A percentile compares a stretch with the other conserved stretches of the same genome.
These are phyloP conservation scores for Stictocephala bisonia DNA, from an alignment of 2,888 invertebrate genomes.

Conservation along the genomic window DNA sequence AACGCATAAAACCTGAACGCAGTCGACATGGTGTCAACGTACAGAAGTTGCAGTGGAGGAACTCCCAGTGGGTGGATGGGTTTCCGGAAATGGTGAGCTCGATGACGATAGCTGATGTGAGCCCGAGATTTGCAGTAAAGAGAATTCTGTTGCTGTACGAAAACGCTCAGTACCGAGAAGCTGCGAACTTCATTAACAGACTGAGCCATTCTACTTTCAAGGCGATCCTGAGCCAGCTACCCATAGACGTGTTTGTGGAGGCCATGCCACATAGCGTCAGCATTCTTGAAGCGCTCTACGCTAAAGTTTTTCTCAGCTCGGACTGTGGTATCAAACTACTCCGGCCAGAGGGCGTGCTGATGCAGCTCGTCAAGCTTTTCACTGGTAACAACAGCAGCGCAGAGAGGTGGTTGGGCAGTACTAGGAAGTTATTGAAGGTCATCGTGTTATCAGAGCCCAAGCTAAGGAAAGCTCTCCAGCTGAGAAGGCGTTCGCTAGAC, in stretches of 20 bases:
- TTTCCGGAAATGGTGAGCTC: slow-evolving; percentile 61
- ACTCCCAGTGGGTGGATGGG: slow-evolving; percentile 62
- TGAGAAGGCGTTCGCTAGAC: slow-evolving; percentile 79
- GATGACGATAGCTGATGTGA: slow-evolving; percentile 63
- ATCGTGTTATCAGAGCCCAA: slow-evolving; percentile 67
- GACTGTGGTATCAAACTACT: slow-evolving; percentile 65
- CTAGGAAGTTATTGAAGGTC: slow-evolving; percentile 66
- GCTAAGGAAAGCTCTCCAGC: slow-evolving; percentile 72
- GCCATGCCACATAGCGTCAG: slow-evolving; percentile 89
- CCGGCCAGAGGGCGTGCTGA: slow-evolving; percentile 78
- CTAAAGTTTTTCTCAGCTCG: slow-evolving; percentile 67
- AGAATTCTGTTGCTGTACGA: slow-evolving; percentile 83
- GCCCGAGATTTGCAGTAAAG: slow-evolving; percentile 67
- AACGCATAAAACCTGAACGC: slow-evolving; percentile 76
- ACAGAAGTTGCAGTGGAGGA: slow-evolving; percentile 62
- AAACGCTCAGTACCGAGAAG: slow-evolving; percentile 90
- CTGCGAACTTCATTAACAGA: slow-evolving; percentile 84
- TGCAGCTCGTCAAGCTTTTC: slow-evolving; percentile 87
- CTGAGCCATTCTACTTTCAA: slow-evolving; percentile 84
- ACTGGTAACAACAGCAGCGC: slow-evolving; percentile 63
- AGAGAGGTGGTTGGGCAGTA: slow-evolving; percentile 63
- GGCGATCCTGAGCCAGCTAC: slow-evolving; percentile 69
- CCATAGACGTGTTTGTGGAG: slow-evolving; percentile 88
- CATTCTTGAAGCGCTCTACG: slow-evolving; percentile 84
- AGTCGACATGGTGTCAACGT: slow-evolving; percentile 67